Conservation (phyloP, 2,888 invertebrate species). For the Platycnemis pennipes region DNA sequence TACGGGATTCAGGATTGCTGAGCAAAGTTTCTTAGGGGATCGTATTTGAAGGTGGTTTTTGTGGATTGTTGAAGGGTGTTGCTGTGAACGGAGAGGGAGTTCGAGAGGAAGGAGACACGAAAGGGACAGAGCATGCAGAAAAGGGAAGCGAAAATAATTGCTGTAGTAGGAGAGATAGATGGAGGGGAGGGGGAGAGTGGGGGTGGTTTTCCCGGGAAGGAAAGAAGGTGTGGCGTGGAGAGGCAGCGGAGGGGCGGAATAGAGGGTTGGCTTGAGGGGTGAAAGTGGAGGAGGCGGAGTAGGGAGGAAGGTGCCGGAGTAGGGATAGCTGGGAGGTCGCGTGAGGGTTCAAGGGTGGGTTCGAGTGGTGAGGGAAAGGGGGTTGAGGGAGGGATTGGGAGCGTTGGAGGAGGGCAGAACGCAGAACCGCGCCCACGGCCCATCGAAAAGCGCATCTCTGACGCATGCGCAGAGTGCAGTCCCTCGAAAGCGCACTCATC, state of each 20-base stretch:
- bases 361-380: neutral
- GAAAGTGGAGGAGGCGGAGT: neutral
- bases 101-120: neutral
- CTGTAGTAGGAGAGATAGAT: neutral
- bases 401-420: constrained; percentile 33
- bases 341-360: neutral
- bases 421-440: constrained; percentile 58
- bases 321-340: neutral
- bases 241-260: neutral
- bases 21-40: neutral
- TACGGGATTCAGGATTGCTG: neutral
- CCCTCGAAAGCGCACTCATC: constrained; percentile 38
- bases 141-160: neutral
- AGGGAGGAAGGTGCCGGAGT: neutral
- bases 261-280: neutral
- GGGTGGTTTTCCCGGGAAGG: neutral
- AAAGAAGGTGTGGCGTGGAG: constrained; percentile 49
- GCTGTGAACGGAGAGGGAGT: neutral
- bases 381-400: neutral
- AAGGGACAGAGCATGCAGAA: neutral
- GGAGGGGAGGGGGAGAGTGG: neutral
- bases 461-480: constrained; percentile 47
- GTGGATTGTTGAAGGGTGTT: neutral
- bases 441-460: constrained; percentile 36
- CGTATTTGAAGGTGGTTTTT: neutral